phyloP scores from a whole-genome alignment of 2,888 invertebrate genomes.

The Ashinkailepas kermadecensis region DNA sequence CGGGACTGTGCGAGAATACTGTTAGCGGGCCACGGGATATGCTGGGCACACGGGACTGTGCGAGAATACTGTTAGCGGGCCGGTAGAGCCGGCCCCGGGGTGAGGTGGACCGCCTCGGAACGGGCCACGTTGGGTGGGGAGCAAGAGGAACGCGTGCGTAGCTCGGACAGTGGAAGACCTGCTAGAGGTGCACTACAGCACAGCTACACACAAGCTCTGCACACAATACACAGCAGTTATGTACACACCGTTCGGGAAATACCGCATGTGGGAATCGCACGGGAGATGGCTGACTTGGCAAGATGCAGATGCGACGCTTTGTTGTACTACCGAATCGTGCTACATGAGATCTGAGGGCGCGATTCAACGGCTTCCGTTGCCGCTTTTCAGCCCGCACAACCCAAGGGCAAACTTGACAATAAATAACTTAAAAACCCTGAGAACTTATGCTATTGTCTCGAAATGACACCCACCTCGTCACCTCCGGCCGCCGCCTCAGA shows the following conservation, averaged over 20 bases:
- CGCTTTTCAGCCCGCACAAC: not conserved
- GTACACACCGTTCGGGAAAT: not conserved
- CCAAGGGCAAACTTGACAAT: not conserved
- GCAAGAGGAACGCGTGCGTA: not conserved
- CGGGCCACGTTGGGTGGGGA: not conserved
- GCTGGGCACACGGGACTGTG: not conserved
- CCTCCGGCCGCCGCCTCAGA: not conserved
- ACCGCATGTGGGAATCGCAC: not conserved
- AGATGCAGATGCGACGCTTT: slow-evolving; percentile 13
- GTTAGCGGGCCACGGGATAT: not conserved
- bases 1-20: not conserved
- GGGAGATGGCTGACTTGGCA: slow-evolving; percentile 6
- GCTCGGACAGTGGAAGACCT: slow-evolving; percentile 12
- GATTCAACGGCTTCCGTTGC: not conserved
- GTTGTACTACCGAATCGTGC: slow-evolving; percentile 11
- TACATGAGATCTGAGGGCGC: slow-evolving; percentile 12
- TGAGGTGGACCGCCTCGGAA: not conserved
- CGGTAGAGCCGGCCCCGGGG: not conserved
- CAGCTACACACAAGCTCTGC: slow-evolving; percentile 14
- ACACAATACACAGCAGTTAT: not conserved
- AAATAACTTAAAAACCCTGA: slow-evolving; percentile 22
- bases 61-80: not conserved
- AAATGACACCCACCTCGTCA: not conserved
- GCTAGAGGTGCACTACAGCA: not conserved
- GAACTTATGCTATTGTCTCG: slow-evolving; percentile 22